Evolutionary conservation across 2,888 invertebrate genomes (phyloP), one percentile per base, ranked within the genome.

Genomic region (Bellardia bayeri): DNA sequence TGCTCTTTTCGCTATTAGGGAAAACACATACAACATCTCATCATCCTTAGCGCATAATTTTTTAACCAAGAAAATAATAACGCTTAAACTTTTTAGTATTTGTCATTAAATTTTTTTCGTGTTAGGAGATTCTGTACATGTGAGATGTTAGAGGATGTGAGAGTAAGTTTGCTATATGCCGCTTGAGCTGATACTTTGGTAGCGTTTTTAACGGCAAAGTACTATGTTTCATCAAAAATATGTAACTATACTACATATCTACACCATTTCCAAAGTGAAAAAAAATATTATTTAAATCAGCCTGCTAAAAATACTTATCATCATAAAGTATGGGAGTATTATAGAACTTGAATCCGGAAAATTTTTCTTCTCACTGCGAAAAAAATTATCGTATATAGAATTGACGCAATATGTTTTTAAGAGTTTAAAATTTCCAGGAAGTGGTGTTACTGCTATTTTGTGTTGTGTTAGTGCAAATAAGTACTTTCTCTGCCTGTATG

Each of bases 21-120:
- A 72, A 68, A 63, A 45, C 42, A 74, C 8, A 45, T 66, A 40
- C 66, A 74, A n/a, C 72, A 79, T 84, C 61, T 40, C 88, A 87
- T 84, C 83, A 87, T 89, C 69, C 87, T 81, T 86, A 63, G 56
- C 74, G 85, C 74, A 84, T 88, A 88, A 89, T 90, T 90, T 85
- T 85, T 91, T 91, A 92, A 92, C 92, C 93, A 92, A 93, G 92
- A 92, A 85, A 93, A 93, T 93, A 93, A 93, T 92, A 93, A 92
- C 92, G 93, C 92, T 93, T 93, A 93, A 93, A 93, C 93, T 93
- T 93, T 93, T 93, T 93, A 93, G 93, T 93, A 92, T 93, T 23
- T 93, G 93, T 93, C 93, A 93, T 93, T 93, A 93, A 93, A 93
- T 92, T 92, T 45, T 74, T 61, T 90, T 92, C 91, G 91, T 92